Evolutionary conservation across 2,797 vertebrate species (phyloP), one percentile per base, ranked within the genome.

Genomic region (Tadarida brasiliensis): DNA sequence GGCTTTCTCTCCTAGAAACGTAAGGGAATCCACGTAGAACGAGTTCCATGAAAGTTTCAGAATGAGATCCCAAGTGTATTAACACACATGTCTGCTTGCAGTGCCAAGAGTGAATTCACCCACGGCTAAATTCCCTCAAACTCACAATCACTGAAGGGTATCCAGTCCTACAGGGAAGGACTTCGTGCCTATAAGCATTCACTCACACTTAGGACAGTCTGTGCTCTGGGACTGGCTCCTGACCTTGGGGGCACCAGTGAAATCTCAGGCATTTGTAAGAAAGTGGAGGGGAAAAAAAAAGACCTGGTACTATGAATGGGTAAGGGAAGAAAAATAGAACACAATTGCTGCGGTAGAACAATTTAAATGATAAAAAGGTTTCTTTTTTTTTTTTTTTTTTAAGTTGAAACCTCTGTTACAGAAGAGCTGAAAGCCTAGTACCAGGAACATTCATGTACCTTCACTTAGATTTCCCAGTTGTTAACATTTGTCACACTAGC

Each of bases 31-130:
- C 76, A 77, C 51, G 20, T 11, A 93, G 78, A 93, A 57, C 57
- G 68, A 82, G 67, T 35, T 63, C 59, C 76, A 86, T 44, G 59
- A 56, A 94, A 51, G 28, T 82, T 89, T 81, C n/a, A 73, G 77
- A 91, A 81, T n/a, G 59, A 68, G 90, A 85, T 83, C 94, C 78
- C 39, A 67, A 65, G 91, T 5, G 49, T 81, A 22, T 65, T 35
- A 82, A 96, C 76, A 82, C 49, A 59, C 1, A 12, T n/a, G 11
- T 81, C 39, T 82, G 28, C 14, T 15, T 16, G 7, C 0, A 5
- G 49, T 39, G 57, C 91, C 90, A 92, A 87, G 88, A 82, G 73
- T 19, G 80, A 90, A 91, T 76, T 85, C 77, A 61, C 49, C 16
- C 30, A 17, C 19, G 24, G 24, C 67, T 76, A 28, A 28, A 57